Base-by-base conservation (phyloP, 2,113 vertebrate species). In the Physeter macrocephalus region DNA sequence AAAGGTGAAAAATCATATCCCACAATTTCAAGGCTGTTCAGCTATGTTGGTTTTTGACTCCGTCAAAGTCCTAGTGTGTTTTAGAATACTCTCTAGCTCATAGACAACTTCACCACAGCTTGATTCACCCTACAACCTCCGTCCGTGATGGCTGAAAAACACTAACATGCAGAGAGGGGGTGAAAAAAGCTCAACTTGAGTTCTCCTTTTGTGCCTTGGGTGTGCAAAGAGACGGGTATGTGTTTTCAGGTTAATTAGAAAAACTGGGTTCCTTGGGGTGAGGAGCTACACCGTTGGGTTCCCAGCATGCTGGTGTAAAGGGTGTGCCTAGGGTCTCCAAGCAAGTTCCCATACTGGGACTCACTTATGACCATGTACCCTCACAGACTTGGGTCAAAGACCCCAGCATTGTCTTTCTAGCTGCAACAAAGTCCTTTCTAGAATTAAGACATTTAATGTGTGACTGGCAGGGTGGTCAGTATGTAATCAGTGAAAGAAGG, bases 141-240 rank as follows among this genome's bases (percentile, higher is more conserved):
- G 8, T 3, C 88, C 41, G 20, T 8, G 8, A 52, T 9, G 41
- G 52, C 41, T 66, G 39, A 59, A 54, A 57, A 15, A 14, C 23
- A 46, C 5, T 20, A 29, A 2, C 14, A 1, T 0, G 8, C 4
- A 62, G 46, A 90, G 3, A 29, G 10, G 29, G 9, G 3, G 14
- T n/a, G 36, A 54, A 57, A 25, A 34, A 71, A 90, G 43, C 21
- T 49, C 54, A 4, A 4, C 29, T 5, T 6, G 14, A 15, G 52
- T 15, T 39, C 12, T 20, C 21, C 15, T n/a, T 62, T 41, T 54
- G 15, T n/a, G 18, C 18, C 8, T 21, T 31, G 5, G 1, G 1
- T 12, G 4, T 27, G 7, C 29, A 43, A 31, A 75, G 20, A 41
- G 61, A 92, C 11, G n/a, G 12, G 7, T 11, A 3, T 7, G 3